A percentile compares a stretch with the other conserved stretches of the same genome.
These are phyloP conservation scores for Chaetodon trifascialis DNA, from an alignment of 2,113 vertebrate species.

Conservation along the genomic window DNA sequence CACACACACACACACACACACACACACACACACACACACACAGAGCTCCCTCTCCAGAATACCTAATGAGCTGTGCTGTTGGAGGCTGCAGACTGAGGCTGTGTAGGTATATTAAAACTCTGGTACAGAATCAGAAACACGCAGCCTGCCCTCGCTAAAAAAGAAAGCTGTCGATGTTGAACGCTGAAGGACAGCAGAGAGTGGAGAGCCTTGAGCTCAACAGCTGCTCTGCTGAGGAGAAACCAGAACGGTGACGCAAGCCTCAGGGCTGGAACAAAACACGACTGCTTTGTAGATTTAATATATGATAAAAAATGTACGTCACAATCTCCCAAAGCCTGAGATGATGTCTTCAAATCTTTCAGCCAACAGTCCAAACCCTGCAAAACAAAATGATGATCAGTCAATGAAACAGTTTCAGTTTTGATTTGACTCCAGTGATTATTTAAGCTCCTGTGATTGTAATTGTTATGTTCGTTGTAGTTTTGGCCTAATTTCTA, in stretches of 20 bases:
- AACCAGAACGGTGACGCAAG: neutral
- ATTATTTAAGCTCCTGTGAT: no score
- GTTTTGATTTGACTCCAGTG: no score
- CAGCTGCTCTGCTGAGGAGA: constrained; percentile 16
- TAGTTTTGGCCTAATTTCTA: no score
- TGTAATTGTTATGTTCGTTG: no score
- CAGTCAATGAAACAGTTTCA: no score
- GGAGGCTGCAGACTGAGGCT: constrained; percentile 40
- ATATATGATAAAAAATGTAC: neutral
- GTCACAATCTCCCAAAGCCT: neutral
- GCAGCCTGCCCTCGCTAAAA: neutral
- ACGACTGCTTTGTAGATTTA: neutral
- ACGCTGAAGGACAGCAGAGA: constrained; percentile 10
- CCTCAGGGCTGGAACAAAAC: neutral
- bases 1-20: no score
- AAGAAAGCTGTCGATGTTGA: neutral
- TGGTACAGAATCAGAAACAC: constrained; percentile 11
- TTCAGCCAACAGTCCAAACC: no score
- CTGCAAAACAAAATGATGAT: no score
- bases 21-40: constrained; percentile 21
- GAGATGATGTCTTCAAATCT: no score
- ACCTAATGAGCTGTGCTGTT: constrained; percentile 36
- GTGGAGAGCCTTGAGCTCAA: neutral
- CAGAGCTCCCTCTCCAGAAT: constrained; percentile 17
- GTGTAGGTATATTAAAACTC: constrained; percentile 43